Evolutionary conservation across 1,140 invertebrate species (phyloP), one percentile per base, ranked within the genome.

Genomic region (Tetragnatha versicolor): DNA sequence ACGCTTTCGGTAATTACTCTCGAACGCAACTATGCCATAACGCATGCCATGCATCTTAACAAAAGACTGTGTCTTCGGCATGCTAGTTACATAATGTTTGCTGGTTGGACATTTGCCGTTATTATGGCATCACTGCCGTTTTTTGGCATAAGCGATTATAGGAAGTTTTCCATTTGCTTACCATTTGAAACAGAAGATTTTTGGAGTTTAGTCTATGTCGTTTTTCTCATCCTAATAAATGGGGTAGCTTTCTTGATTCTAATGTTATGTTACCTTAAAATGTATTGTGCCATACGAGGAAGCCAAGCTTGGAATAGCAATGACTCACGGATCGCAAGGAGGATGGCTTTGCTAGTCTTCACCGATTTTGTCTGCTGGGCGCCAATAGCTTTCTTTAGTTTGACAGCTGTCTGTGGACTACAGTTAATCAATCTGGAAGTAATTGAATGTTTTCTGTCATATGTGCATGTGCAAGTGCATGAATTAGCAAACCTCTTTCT

Each of bases 1-100:
- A 98, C 97, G 2, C 86, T 99, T 81, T 95, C 97, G 0, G 95
- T 99, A 27, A 98, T 99, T 79, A 99, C 98, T 0, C 86, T 99
- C 80, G 98, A 99, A 87, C 88, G 95, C 7, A 96, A 96, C 86
- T 97, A 97, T 85, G 96, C 96, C 76, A 98, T 98, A 83, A 98
- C 96, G 0, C 94, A 98, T 86, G 96, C 97, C 60, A 98, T 98
- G 92, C 96, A 98, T 85, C 88, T 98, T 22, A 97, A 98, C 86
- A 98, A 98, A 85, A 87, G 95, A 17, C 87, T 98, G 1, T 96
- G 95, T 0, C 85, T 98, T 53, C 91, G 92, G 31, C 94, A 97
- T 85, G 95, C 96, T 0, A 91, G 90, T 10, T 78, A 79, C 20
- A 79, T 83, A 33, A 83, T 51, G 94, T 92, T 39, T 98, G 96